A percentile compares a stretch with the other conserved stretches of the same genome.
These are phyloP conservation scores for Agapornis roseicollis DNA, from an alignment of 2,113 vertebrate species.

Conservation along the genomic window DNA sequence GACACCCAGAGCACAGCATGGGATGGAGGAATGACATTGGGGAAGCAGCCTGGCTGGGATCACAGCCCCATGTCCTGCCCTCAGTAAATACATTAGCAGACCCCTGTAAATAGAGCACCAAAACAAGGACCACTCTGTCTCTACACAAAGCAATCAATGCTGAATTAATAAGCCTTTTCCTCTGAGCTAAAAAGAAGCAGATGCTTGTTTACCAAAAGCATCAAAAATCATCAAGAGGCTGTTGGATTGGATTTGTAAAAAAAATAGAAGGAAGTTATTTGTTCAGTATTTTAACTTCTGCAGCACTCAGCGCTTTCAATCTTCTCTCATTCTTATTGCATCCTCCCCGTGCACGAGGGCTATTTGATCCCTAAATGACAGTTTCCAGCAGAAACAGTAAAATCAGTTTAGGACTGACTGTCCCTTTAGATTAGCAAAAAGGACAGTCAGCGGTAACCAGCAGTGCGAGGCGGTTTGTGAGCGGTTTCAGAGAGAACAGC, in stretches of 20 bases:
- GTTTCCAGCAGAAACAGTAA: constrained; percentile 24
- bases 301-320: constrained; percentile 15
- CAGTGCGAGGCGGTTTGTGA: neutral
- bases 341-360: neutral
- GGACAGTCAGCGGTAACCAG: neutral
- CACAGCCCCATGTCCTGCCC: neutral
- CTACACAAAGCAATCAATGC: constrained; percentile 61
- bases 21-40: neutral
- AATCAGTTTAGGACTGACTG: neutral
- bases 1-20: accelerated
- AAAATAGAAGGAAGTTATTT: constrained; percentile 51
- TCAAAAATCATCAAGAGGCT: constrained; percentile 57
- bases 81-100: constrained; percentile 37
- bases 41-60: neutral
- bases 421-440: neutral
- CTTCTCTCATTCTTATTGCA: neutral
- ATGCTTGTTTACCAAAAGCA: constrained; percentile 66
- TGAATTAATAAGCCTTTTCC: constrained; percentile 67
- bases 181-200: constrained; percentile 67
- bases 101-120: constrained; percentile 39
- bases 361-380: neutral
- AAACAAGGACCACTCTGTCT: constrained; percentile 68
- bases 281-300: constrained; percentile 51
- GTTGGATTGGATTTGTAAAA: constrained; percentile 33
- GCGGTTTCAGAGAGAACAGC: neutral